Conservation (phyloP, 1,140 invertebrate species). For the Dreissena rostriformis region DNA sequence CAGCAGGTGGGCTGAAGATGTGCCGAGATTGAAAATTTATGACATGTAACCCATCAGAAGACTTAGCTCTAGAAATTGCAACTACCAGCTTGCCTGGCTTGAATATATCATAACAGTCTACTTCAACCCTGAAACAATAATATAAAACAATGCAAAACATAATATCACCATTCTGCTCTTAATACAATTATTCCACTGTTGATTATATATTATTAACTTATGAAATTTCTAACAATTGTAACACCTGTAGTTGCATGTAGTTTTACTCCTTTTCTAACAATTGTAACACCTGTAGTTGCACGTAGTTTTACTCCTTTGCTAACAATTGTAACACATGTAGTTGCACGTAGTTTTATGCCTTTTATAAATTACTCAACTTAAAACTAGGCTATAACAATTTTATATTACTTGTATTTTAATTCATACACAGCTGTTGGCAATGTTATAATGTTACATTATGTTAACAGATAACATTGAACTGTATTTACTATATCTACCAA, state of each 20-base stretch:
- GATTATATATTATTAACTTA: background rate
- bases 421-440: background rate
- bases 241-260: slow-evolving; percentile 9
- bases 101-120: slow-evolving; percentile 39
- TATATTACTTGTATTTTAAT: background rate
- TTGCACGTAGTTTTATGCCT: background rate
- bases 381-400: background rate
- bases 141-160: background rate
- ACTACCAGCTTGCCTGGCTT: slow-evolving; percentile 31
- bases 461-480: background rate
- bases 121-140: slow-evolving; percentile 26
- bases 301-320: background rate
- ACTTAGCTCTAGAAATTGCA: slow-evolving; percentile 12
- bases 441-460: too few relatives aligned
- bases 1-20: background rate
- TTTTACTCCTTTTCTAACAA: background rate
- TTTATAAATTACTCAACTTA: background rate
- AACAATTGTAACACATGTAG: background rate
- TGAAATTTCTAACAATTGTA: background rate
- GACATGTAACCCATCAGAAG: slow-evolving; percentile 1
- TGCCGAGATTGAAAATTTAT: slow-evolving; percentile 23
- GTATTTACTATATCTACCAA: background rate
- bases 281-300: background rate
- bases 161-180: too few relatives aligned
- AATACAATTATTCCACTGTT: background rate